Base-by-base conservation (phyloP, 1,140 invertebrate species). In the Achatina immaculata region DNA sequence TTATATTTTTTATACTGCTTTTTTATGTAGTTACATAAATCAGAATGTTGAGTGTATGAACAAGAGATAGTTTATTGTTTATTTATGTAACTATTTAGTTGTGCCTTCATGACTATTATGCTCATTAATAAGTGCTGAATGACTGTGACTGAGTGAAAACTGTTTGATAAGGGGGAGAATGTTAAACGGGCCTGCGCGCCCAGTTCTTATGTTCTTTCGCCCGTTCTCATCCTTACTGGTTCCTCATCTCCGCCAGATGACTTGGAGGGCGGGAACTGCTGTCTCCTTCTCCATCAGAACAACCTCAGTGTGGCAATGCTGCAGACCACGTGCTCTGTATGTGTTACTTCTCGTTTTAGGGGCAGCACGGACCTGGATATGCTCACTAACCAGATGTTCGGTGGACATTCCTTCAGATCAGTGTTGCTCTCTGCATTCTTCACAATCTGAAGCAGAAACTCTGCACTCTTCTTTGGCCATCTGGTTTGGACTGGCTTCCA, bases 391-490 rank as follows among this genome's bases (percentile, higher is more conserved):
- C 76, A 99, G 93, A 88, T 98, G 95, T 91, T 99, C 98, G 80
- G 97, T 96, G 93, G 99, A 98, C 55, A 99, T 92, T 87, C 98
- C 97, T 93, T 91, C 79, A 7, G 95, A 90, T 99, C 98, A 84
- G 98, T 98, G 91, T 99, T 99, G 86, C 96, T 98, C 92, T 99
- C 98, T 38, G 98, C 98, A 93, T 99, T 99, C 91, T 96, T 96
- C 85, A 99, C 93, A 51, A 99, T 93, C 90, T 99, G 97, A 43
- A 99, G 93, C 55, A 99, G 93, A 92, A 99, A 99, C 91, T 99
- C 97, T 45, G 98, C 98, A 76, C 97, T 99, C 92, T 99, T 99
- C 91, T 98, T 97, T 38, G 99, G 99, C 99, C 99, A 99, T 85
- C 98, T 94, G 90, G 96, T 99, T 93, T 99, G 98, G 86, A 97